Percentiles rank a stretch among this genome's conserved stretches.
Conservation (phyloP, 1,140 invertebrate species). For the Magallana angulata region DNA sequence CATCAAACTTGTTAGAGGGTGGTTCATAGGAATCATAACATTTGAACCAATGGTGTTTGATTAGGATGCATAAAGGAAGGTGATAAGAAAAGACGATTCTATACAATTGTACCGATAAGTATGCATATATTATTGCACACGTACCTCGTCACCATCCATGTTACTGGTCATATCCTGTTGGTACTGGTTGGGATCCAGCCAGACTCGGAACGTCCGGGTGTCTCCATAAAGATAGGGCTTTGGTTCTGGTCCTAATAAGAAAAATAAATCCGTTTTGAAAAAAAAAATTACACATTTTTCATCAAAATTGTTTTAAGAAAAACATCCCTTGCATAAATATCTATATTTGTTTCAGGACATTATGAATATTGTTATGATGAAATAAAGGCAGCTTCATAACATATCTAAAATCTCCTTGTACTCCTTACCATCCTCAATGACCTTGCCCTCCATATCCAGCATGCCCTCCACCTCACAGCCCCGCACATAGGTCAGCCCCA, state of each 20-base stretch:
- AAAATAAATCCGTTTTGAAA: not conserved
- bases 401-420: not conserved
- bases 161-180: slow-evolving; percentile 91
- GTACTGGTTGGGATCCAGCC: slow-evolving; percentile 98
- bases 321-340: not conserved
- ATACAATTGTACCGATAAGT: too few species aligned
- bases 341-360: not conserved
- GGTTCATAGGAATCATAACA: too few species aligned
- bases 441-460: slow-evolving; percentile 95
- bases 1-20: too few species aligned
- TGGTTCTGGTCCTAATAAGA: slow-evolving; percentile 85
- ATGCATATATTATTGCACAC: not conserved
- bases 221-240: slow-evolving; percentile 87
- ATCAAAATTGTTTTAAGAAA: not conserved
- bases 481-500: slow-evolving; percentile 93
- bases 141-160: slow-evolving; percentile 83
- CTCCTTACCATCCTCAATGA: slow-evolving; percentile 93
- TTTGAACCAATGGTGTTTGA: too few species aligned
- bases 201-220: slow-evolving; percentile 93
- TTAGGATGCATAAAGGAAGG: too few species aligned
- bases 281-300: not conserved
- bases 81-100: too few species aligned
- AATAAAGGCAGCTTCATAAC: too few species aligned
- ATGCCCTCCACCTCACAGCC: slow-evolving; percentile 99
- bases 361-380: too few species aligned